Evolutionary conservation across 2,888 invertebrate genomes (phyloP).

Genomic region (Drosophila vallismaia): DNA sequence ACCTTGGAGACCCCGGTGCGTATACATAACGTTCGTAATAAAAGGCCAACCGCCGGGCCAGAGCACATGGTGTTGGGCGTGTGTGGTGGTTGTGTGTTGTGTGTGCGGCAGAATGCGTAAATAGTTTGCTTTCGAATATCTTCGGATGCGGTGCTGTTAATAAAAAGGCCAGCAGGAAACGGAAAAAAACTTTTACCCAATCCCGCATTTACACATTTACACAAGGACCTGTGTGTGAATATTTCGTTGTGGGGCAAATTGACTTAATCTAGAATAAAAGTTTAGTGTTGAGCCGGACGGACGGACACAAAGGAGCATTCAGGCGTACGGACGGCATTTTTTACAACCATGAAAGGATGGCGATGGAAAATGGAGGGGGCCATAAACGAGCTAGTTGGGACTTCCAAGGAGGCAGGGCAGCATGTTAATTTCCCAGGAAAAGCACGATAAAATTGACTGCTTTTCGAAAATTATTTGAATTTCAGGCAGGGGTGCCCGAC

Average conservation of each 20-base stretch:
- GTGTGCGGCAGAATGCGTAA: constrained; percentile 26
- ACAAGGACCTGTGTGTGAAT: constrained; percentile 5
- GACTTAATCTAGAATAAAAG: constrained; percentile 79
- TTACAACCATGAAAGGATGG: constrained; percentile 44
- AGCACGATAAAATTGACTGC: constrained; percentile 79
- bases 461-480: constrained; percentile 77
- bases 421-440: constrained; percentile 80
- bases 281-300: constrained; percentile 60
- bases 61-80: constrained; percentile 13
- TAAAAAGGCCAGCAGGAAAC: constrained; percentile 72
- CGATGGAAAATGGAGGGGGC: constrained; percentile 26
- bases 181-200: constrained; percentile 67
- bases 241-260: constrained; percentile 58
- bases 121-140: constrained; percentile 57
- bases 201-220: constrained; percentile 17
- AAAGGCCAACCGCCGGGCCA: constrained; percentile 38
- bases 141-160: constrained; percentile 34
- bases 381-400: constrained; percentile 55
- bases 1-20: constrained; percentile 68
- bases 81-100: neutral
- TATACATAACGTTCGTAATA: constrained; percentile 53
- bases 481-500: constrained; percentile 49
- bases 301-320: constrained; percentile 42
- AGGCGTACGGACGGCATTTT: constrained; percentile 49
- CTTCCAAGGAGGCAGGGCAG: constrained; percentile 43